phyloP scores from a whole-genome alignment of 2,888 invertebrate genomes.

The Thalpophila matura region DNA sequence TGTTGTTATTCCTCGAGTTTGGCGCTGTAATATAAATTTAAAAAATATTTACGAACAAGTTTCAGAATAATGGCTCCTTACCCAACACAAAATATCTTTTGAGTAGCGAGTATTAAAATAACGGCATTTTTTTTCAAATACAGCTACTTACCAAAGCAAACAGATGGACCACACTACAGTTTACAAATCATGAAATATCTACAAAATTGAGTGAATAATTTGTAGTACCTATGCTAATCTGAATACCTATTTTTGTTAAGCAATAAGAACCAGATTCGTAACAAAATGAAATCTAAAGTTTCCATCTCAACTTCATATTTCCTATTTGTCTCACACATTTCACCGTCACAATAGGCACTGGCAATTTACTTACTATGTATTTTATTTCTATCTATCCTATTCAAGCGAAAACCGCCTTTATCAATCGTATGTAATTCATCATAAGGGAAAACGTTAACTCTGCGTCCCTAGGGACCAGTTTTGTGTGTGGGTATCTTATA shows the following conservation, averaged over 20 bases:
- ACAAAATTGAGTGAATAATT: too few relatives aligned
- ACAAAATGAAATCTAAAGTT: conserved; percentile 24
- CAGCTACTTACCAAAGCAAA: too few relatives aligned
- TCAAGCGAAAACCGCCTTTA: conserved; percentile 71
- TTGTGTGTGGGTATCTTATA: conserved; percentile 68
- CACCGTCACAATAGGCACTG: conserved; percentile 60
- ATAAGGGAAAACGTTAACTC: conserved; percentile 62
- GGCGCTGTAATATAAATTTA: too few relatives aligned
- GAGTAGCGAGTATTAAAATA: too few relatives aligned
- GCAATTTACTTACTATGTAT: conserved; percentile 60
- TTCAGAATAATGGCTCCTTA: too few relatives aligned
- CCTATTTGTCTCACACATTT: conserved; percentile 62
- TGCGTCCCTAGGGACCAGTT: conserved; percentile 69
- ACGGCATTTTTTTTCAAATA: too few relatives aligned
- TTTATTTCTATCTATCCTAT: conserved; percentile 60
- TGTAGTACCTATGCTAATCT: too few relatives aligned
- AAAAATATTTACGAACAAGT: too few relatives aligned
- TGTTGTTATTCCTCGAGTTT: too few relatives aligned
- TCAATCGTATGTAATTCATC: conserved; percentile 65
- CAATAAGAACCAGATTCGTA: not conserved
- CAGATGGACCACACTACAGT: too few relatives aligned
- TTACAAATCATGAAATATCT: too few relatives aligned
- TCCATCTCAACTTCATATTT: conserved; percentile 55
- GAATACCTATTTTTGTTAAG: not conserved
- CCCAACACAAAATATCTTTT: too few relatives aligned